Conservation (phyloP, 1,140 invertebrate genomes). For the Zaprionus ornatus region DNA sequence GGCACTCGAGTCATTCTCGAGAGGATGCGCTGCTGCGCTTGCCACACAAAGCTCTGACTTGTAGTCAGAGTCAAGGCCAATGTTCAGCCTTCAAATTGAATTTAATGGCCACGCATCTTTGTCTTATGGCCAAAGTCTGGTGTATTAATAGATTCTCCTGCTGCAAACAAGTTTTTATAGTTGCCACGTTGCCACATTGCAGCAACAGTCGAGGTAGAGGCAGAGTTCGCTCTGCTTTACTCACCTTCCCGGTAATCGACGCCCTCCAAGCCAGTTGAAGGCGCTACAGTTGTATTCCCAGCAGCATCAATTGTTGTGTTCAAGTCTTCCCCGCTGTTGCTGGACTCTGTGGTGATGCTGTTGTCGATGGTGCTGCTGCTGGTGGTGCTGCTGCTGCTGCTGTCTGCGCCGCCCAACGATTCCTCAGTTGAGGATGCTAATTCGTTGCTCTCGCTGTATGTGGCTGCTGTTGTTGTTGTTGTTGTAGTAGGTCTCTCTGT, state of each 20-base stretch:
- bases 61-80: slow-evolving; percentile 64
- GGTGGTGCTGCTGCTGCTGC: slow-evolving; percentile 29
- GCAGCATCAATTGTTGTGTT: slow-evolving; percentile 55
- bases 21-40: not conserved
- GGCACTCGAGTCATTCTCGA: slow-evolving; percentile 3
- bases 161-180: slow-evolving; percentile 64
- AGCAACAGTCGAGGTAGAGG: slow-evolving; percentile 3
- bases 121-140: slow-evolving; percentile 77
- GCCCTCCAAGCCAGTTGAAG: slow-evolving; percentile 70
- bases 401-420: slow-evolving; percentile 39
- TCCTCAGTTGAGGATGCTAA: slow-evolving; percentile 66
- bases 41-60: slow-evolving; percentile 3
- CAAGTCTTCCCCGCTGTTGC: slow-evolving; percentile 53
- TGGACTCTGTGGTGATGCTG: slow-evolving; percentile 57
- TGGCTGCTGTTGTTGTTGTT: slow-evolving; percentile 70
- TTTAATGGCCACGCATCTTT: slow-evolving; percentile 81
- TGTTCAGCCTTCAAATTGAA: slow-evolving; percentile 82
- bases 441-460: slow-evolving; percentile 64
- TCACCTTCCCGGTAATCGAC: slow-evolving; percentile 83
- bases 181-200: slow-evolving; percentile 1
- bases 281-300: slow-evolving; percentile 66
- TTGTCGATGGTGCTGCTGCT: slow-evolving; percentile 13
- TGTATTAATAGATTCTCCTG: slow-evolving; percentile 72
- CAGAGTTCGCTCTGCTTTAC: slow-evolving; percentile 21
- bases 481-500: slow-evolving; percentile 30